phyloP scores from a whole-genome alignment of 2,888 invertebrate genomes.

The Andrena chrysosceles region DNA sequence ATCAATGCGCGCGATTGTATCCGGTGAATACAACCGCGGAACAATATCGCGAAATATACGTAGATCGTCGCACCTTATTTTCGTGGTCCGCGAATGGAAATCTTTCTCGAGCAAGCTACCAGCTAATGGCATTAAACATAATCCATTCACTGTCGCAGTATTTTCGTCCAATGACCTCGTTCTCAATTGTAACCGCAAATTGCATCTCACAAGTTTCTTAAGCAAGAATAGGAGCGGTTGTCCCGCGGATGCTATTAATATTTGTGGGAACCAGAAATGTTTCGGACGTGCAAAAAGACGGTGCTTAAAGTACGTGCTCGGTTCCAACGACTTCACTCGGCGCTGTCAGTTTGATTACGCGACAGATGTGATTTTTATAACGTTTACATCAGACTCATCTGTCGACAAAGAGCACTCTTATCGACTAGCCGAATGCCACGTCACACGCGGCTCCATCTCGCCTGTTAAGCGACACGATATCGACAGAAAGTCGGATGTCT shows the following conservation, averaged over 20 bases:
- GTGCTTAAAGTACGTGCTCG: too few relatives aligned
- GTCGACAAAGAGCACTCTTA: slow-evolving; percentile 8
- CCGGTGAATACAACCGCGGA: slow-evolving; percentile 32
- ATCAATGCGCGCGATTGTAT: slow-evolving; percentile 38
- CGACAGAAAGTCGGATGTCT: slow-evolving; percentile 65
- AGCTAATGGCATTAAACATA: slow-evolving; percentile 23
- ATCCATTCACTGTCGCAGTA: not conserved
- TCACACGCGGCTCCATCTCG: slow-evolving; percentile 21
- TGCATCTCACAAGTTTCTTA: not conserved
- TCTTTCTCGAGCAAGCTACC: slow-evolving; percentile 23
- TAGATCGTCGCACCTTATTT: slow-evolving; percentile 30
- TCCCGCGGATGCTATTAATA: too few relatives aligned
- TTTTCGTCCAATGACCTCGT: not conserved
- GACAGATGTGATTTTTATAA: not conserved
- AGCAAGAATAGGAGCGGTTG: too few relatives aligned
- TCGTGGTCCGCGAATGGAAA: not conserved
- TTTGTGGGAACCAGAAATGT: too few relatives aligned
- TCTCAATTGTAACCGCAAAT: not conserved
- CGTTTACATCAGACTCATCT: slow-evolving; percentile 7
- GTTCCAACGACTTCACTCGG: too few relatives aligned
- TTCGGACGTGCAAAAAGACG: too few relatives aligned
- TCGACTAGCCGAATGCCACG: slow-evolving; percentile 17
- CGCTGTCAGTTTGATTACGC: too few relatives aligned
- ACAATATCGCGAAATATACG: slow-evolving; percentile 38
- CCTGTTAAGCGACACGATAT: slow-evolving; percentile 66